Evolutionary conservation across 2,113 vertebrate species (phyloP), one percentile per base, ranked within the genome.

Genomic region (Anolis sagrei): DNA sequence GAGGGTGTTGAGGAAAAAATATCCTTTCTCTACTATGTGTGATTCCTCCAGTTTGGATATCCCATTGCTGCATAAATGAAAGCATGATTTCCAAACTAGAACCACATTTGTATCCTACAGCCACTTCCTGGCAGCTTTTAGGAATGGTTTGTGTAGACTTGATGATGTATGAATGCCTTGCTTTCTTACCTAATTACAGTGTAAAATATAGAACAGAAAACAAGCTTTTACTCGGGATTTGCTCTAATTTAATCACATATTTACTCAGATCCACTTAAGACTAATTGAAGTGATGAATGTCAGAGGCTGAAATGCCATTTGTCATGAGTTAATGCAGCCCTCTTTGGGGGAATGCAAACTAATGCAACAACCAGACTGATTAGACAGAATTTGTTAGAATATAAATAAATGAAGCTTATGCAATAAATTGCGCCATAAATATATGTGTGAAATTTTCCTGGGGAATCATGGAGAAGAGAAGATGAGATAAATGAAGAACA

Each of bases 251-350:
- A 88, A 92, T 92, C 81, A 90, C 48, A 87, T 86, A 79, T 89
- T 90, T 92, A 82, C 83, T 92, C 66, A 85, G 81, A 91, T 90
- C 93, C 90, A 91, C 58, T 93, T 92, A 92, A 93, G 93, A 81
- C 69, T 92, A 91, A 94, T 91, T 92, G 82, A 92, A 94, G 77
- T 79, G 86, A 91, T 85, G 81, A 58, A 69, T 93, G 87, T 91
- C 90, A 86, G 32, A 78, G 87, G 75, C 9, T 88, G 82, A 93
- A 94, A 92, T 88, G 82, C 76, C 92, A 87, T 88, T 93, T 93
- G 49, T 86, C 79, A 88, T 79, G 88, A 93, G 88, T 90, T 85
- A 94, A 83, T 78, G 85, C 7, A 0, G 0, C 11, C 61, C 54
- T 92, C 84, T 88, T 94, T 86, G 62, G 87, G 74, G 88, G 93